These are phyloP conservation scores for Trachurus trachurus DNA, from an alignment of 2,797 vertebrate genomes.

Conservation along the genomic window DNA sequence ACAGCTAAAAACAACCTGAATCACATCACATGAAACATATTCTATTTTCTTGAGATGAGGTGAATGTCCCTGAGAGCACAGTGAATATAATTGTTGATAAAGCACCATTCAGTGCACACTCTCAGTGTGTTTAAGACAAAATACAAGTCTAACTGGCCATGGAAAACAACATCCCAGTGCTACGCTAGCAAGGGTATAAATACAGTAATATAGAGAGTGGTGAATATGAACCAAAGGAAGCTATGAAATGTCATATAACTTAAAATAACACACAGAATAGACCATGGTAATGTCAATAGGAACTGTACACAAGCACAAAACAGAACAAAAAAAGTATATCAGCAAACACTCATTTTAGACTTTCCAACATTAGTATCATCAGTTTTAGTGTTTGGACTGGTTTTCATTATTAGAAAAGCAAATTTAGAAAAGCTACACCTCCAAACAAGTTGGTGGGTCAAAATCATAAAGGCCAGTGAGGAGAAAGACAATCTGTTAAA, in stretches of 20 bases:
- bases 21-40: conserved; percentile 68
- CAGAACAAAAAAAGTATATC: conserved; percentile 44
- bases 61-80: conserved; percentile 83
- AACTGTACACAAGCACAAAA: conserved; percentile 71
- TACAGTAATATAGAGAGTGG: conserved; percentile 75
- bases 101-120: conserved; percentile 69
- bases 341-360: conserved; percentile 50
- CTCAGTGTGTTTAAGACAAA: conserved; percentile 64
- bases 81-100: conserved; percentile 65
- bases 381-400: conserved; percentile 2
- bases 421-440: conserved; percentile 17
- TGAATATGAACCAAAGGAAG: conserved; percentile 63
- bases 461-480: conserved; percentile 7
- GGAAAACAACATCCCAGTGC: conserved; percentile 60
- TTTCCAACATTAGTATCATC: neutral
- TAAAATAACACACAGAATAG: conserved; percentile 80
- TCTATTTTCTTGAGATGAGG: conserved; percentile 62
- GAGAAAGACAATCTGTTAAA: conserved; percentile 43
- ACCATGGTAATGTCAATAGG: conserved; percentile 59
- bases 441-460: neutral
- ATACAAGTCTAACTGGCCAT: conserved; percentile 71
- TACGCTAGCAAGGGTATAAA: conserved; percentile 55
- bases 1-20: conserved; percentile 66
- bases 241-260: conserved; percentile 56
- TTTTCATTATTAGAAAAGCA: conserved; percentile 21